Evolutionary conservation across 2,888 invertebrate genomes (phyloP).

Genomic region (Caprella mutica): DNA sequence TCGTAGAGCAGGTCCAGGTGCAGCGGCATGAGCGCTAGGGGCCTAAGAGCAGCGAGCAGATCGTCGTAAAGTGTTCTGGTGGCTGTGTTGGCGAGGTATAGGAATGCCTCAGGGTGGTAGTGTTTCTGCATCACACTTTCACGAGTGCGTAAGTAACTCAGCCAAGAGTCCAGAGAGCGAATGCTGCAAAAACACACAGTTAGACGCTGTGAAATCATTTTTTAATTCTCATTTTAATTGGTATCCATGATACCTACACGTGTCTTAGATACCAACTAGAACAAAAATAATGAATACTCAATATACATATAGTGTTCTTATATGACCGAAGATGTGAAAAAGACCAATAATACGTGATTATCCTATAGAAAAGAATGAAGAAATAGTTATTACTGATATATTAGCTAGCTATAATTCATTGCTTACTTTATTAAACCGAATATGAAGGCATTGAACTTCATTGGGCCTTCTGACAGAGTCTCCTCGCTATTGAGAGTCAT

Average conservation of each 20-base stretch:
- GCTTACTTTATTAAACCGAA: constrained; percentile 74
- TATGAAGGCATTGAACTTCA: constrained; percentile 79
- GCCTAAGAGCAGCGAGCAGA: constrained; percentile 63
- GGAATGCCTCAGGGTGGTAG: constrained; percentile 61
- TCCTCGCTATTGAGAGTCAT: constrained; percentile 70
- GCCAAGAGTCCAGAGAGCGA: constrained; percentile 79
- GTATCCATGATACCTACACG: too few relatives aligned
- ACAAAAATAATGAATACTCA: too few relatives aligned
- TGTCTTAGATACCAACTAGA: too few relatives aligned
- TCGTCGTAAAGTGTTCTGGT: constrained; percentile 54
- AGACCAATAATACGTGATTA: too few relatives aligned
- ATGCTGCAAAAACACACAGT: constrained; percentile 54
- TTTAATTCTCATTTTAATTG: too few relatives aligned
- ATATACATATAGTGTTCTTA: too few relatives aligned
- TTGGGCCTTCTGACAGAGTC: constrained; percentile 66
- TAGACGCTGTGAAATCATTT: too few relatives aligned
- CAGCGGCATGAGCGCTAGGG: constrained; percentile 66
- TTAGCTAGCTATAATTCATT: too few relatives aligned
- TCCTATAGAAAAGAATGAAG: too few relatives aligned
- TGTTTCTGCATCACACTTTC: constrained; percentile 70
- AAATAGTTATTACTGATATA: too few relatives aligned
- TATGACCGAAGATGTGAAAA: too few relatives aligned
- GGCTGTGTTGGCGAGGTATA: constrained; percentile 52
- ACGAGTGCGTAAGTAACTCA: constrained; percentile 69
- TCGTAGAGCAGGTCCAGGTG: constrained; percentile 69